Conservation (phyloP, 2,113 vertebrate genomes). For the Plotosus lineatus region DNA sequence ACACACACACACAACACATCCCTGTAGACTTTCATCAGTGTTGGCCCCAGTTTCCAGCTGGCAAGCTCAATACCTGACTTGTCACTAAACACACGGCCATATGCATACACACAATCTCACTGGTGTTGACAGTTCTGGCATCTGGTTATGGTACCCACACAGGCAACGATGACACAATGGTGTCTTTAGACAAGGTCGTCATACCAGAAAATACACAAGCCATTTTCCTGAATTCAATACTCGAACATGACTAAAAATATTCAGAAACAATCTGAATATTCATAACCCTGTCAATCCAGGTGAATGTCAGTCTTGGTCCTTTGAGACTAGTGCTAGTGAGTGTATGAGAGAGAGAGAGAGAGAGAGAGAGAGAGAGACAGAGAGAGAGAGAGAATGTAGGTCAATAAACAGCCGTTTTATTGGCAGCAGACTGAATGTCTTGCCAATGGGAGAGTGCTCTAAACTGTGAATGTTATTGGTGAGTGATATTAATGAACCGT, state of each 20-base stretch:
- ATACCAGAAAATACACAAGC: conserved; percentile 48
- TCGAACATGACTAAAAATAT: not conserved
- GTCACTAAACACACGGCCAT: conserved; percentile 64
- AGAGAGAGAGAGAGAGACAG: conserved; percentile 12
- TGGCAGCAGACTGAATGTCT: conserved; percentile 57
- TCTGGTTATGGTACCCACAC: conserved; percentile 59
- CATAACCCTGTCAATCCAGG: not conserved
- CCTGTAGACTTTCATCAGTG: conserved; percentile 54
- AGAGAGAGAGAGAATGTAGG: not conserved
- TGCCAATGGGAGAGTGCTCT: conserved; percentile 51
- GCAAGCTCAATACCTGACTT: conserved; percentile 63
- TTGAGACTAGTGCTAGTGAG: conserved; percentile 34
- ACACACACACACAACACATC: conserved; percentile 15
- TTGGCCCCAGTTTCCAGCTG: conserved; percentile 58
- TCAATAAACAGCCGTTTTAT: conserved; percentile 68
- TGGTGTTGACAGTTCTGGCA: conserved; percentile 68
- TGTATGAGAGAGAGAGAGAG: conserved; percentile 2
- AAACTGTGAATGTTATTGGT: conserved; percentile 60
- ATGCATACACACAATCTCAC: conserved; percentile 47
- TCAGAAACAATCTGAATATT: conserved; percentile 25
- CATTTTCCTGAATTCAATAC: conserved; percentile 1
- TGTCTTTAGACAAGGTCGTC: conserved; percentile 23
- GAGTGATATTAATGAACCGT: conserved; percentile 62
- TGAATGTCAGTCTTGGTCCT: not conserved
- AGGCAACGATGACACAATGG: conserved; percentile 33